A percentile compares a stretch with the other conserved stretches of the same genome.
Evolutionary conservation across 92 coral and sea anemone genomes (phyloP).

Genomic region (Heteractis magnifica): DNA sequence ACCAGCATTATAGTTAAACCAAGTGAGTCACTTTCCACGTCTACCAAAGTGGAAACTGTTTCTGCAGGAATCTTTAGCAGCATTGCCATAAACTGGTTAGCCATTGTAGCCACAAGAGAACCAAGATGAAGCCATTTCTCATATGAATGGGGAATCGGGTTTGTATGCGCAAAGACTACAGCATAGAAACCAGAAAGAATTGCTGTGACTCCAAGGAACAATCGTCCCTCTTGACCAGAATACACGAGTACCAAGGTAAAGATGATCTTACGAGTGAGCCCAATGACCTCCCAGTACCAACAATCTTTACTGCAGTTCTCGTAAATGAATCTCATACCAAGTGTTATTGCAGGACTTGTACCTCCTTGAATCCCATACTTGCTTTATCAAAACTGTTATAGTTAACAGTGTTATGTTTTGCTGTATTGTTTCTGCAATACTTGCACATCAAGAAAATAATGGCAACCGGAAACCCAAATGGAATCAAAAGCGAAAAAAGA

Average conservation of each 20-base stretch:
- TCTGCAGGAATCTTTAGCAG: conserved; percentile 13
- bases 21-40: neutral
- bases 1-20: neutral
- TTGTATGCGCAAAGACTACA: neutral
- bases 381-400: neutral
- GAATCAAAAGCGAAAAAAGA: neutral
- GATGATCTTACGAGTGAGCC: neutral
- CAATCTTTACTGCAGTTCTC: too few relatives aligned
- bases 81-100: conserved; percentile 1
- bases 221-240: neutral
- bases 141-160: conserved; percentile 1
- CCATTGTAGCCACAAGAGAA: conserved; percentile 2
- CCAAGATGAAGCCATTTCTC: conserved; percentile 9
- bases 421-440: neutral
- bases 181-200: neutral
- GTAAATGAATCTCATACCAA: too few relatives aligned
- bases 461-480: neutral
- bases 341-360: too few relatives aligned
- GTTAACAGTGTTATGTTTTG: neutral
- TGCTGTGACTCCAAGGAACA: neutral
- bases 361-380: neutral
- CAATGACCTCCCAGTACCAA: neutral
- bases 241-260: neutral
- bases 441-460: neutral
- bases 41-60: neutral